Evolutionary conservation across 2,888 invertebrate species (phyloP), one percentile per base, ranked within the genome.

Genomic region (Mythimna lalbum): DNA sequence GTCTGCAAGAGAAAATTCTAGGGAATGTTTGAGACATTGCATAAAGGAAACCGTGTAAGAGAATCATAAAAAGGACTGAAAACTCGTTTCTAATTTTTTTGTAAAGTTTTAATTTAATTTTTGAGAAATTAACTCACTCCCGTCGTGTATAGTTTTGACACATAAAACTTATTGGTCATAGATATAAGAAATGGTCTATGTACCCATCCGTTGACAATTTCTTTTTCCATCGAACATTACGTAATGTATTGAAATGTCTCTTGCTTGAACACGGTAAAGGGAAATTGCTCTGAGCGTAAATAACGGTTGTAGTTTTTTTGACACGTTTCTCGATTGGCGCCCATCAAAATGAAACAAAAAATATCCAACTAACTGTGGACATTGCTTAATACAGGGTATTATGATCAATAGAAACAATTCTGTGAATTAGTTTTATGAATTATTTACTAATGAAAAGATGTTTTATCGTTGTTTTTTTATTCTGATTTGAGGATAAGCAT

Each of bases 261-360:
- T 61, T 47, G 55, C 43, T 73, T 61, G 57, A 63, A 62, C 56
- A 50, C 49, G 49, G 39, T 49, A 77, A 68, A 62, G 12, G 53
- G 52, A 53, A 64, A 69, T 63, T 49, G 76, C 64, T 80, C 75
- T 67, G 33, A 67, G 67, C 69, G 69, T 78, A 80, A 80, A 62
- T 57, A 80, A 76, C 70, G 61, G 78, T 70, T 59, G 43, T 65
- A 62, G 60, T 69, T 69, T 75, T 33, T 69, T 65, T 77, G 52
- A 76, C 55, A 63, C 53, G 63, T 36, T 61, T 76, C 27, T 76
- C 47, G 53, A 65, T 39, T 52, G 59, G 52, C 59, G 77, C 47
- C 53, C 39, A 59, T 63, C 64, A 55, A 76, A 43, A 80, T 50
- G 39, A 12, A 23, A 49, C 60, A 78, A 81, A 81, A 78, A 78